Evolutionary conservation across 2,113 vertebrate species (phyloP), one percentile per base, ranked within the genome.

Genomic region (Oncorhynchus keta): DNA sequence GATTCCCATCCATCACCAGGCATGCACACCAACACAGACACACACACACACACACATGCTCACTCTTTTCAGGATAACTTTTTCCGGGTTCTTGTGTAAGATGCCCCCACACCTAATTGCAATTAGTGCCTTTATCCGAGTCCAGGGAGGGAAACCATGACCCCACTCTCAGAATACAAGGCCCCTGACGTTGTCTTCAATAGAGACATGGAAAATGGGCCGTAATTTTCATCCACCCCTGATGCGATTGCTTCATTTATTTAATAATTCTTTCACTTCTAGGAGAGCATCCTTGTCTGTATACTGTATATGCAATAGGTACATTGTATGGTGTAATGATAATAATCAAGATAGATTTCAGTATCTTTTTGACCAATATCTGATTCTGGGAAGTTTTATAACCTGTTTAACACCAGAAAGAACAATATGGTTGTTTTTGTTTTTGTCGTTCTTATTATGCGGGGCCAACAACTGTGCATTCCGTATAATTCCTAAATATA

Each of bases 171-270:
- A 9, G 39, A 81, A 76, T 81, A 65, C 68, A 76, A 79, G 81
- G 82, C 75, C 73, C 74, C 0, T 45, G 39, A 87, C 84, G 70
- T 80, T 87, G 70, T 71, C 57, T 85, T 84, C 70, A 77, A 76
- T 62, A 74, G 87, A 5, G 39, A 74, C 78, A 79, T 59, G 85
- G 84, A 89, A 93, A 90, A 80, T 86, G 79, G 87, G 74, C 77
- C 74, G 78, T 79, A 72, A 85, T 89, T 72, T 68, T 70, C n/a
- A 79, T 51, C 73, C 71, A 55, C 73, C 45, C 16, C n/a, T 75
- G 83, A 88, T 81, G 35, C 1, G 8, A 39, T 39, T 39, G 35
- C 35, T 39, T 39, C 35, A 39, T 39, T 39, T 9, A 39, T 39
- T 39, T 9, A 9, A 39, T 7, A 9, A 39, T 39, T 39, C 35